Base-by-base conservation (phyloP, 1,140 invertebrate species). In the Papilio dardanus region DNA sequence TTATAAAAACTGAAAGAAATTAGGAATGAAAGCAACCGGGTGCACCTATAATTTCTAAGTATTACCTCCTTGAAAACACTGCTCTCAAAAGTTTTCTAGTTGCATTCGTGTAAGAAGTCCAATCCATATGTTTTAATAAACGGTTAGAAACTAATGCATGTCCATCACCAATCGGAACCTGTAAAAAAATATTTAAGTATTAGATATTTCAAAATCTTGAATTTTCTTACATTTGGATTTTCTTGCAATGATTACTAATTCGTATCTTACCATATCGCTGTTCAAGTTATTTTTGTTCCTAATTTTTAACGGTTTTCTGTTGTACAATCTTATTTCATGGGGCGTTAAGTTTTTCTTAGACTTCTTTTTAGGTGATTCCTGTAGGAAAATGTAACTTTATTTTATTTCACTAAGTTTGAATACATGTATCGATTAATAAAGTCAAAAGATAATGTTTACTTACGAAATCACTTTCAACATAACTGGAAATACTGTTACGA, bases 51-150 rank as follows among this genome's bases (percentile, higher is more conserved):
- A 28, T 30, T 16, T 58, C 1, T n/a, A n/a, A n/a, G 12, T 28
- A 28, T 68, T 86, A 92, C 90, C 84, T 86, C 79, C 90, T 82
- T 31, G 92, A 80, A 82, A 93, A 93, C 21, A 92, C 86, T 16
- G 91, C 88, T 71, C 86, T 87, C 67, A 93, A 81, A 50, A 93
- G 77, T 79, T 89, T 89, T 79, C 92, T 79, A 5, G 90, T 92
- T 21, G 87, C 89, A 71, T 76, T 81, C 14, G 90, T 89, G 76
- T 93, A 88, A 1, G 89, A 92, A 75, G 79, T 81, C 90, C 91
- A 92, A 73, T 92, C 86, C 35, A 91, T 88, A 73, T 88, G 82
- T 76, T 83, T 83, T 33, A 86, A 84, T 8, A 88, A 46, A 78
- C 85, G 86, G 16, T 82, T 76, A 19, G 91, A 88, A 19, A 93